These are phyloP conservation scores for Rambutsinella grinnellia DNA, from an alignment of 2,888 invertebrate species.

Conservation along the genomic window DNA sequence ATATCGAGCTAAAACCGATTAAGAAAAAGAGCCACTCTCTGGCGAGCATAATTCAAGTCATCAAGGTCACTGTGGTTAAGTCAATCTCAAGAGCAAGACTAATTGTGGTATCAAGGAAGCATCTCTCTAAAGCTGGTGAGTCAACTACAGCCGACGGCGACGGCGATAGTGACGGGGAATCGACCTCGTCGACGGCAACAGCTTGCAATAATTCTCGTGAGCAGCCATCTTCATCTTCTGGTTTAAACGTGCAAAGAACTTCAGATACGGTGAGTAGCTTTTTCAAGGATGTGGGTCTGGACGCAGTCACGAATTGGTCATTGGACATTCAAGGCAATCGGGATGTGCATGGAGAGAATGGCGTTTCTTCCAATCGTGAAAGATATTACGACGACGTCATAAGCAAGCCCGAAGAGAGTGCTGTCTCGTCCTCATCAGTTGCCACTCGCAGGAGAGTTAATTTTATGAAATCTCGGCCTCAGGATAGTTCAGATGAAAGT, in stretches of 20 bases:
- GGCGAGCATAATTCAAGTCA: not conserved
- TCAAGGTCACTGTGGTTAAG: not conserved
- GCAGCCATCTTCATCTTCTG: not conserved
- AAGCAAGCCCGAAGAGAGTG: too few species aligned
- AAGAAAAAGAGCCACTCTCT: not conserved
- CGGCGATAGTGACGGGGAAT: slow-evolving; percentile 3
- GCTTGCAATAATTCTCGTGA: not conserved
- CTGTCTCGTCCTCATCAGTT: too few species aligned
- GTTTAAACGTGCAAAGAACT: too few species aligned
- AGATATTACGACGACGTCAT: too few species aligned
- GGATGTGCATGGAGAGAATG: too few species aligned
- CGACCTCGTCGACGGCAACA: slow-evolving; percentile 8
- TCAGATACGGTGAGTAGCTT: too few species aligned
- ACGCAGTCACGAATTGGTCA: too few species aligned
- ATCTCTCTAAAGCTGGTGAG: not conserved
- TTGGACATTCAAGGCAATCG: too few species aligned
- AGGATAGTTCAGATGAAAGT: not conserved
- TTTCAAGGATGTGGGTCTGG: too few species aligned
- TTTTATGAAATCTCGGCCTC: too few species aligned
- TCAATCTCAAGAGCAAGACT: slow-evolving; percentile 1
- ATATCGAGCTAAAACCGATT: not conserved
- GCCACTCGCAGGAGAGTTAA: too few species aligned
- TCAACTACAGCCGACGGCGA: slow-evolving; percentile 12
- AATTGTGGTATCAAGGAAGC: slow-evolving; percentile 6
- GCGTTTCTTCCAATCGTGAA: too few species aligned